Conservation (phyloP, 2,888 invertebrate species). For the Deilephila elpenor region DNA sequence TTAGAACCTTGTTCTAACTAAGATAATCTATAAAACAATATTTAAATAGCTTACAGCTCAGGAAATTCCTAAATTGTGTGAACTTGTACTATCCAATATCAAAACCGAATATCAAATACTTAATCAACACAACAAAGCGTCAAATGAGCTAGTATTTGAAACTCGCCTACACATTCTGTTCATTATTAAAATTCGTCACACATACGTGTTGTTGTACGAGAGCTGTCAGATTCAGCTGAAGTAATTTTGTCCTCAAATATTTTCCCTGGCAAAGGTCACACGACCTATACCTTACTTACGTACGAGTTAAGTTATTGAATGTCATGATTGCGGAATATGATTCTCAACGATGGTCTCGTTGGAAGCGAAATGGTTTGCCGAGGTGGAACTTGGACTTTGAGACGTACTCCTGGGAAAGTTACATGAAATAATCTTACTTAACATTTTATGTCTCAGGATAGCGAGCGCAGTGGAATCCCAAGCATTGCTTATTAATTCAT, state of each 20-base stretch:
- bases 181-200: slow-evolving; percentile 18
- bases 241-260: slow-evolving; percentile 51
- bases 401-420: too few species aligned
- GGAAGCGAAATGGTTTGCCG: too few species aligned
- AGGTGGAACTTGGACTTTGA: too few species aligned
- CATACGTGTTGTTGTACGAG: slow-evolving; percentile 40
- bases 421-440: too few species aligned
- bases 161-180: not conserved
- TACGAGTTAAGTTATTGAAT: not conserved
- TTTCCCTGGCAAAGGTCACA: slow-evolving; percentile 39
- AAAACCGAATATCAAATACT: not conserved
- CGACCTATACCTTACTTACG: not conserved
- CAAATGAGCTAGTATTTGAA: not conserved
- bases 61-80: too few species aligned
- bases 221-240: slow-evolving; percentile 52
- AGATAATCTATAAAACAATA: not conserved
- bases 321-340: not conserved
- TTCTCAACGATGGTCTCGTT: too few species aligned
- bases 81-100: not conserved
- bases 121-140: not conserved
- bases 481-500: too few species aligned
- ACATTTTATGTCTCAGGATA: too few species aligned
- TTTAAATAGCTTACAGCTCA: not conserved
- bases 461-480: too few species aligned
- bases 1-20: not conserved